phyloP scores from a whole-genome alignment of 2,888 invertebrate species.

The Peribatodes rhomboidaria region DNA sequence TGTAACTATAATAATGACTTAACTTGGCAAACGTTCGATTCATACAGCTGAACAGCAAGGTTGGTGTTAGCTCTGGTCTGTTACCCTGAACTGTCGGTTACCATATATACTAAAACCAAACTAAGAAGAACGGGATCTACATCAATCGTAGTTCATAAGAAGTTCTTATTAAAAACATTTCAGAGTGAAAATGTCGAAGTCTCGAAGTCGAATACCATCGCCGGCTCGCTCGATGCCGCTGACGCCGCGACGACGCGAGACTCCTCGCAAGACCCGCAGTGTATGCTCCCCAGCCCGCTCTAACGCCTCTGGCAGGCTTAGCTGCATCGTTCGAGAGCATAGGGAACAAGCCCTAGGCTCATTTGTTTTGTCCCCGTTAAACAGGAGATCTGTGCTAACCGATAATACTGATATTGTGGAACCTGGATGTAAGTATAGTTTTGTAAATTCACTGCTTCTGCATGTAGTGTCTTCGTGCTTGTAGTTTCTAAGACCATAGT shows the following conservation, averaged over 20 bases:
- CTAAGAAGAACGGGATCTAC: no score
- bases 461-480: neutral
- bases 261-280: constrained; percentile 61
- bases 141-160: neutral
- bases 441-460: neutral
- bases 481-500: no score
- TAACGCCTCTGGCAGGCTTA: constrained; percentile 61
- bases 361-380: constrained; percentile 66
- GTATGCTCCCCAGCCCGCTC: constrained; percentile 67
- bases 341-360: constrained; percentile 59
- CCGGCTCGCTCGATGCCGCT: constrained; percentile 68
- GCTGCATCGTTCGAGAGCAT: constrained; percentile 60
- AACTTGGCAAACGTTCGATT: no score
- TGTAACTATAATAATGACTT: no score
- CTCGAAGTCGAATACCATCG: constrained; percentile 64
- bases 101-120: no score
- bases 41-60: no score
- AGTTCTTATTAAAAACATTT: neutral
- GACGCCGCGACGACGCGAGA: constrained; percentile 58
- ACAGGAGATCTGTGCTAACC: constrained; percentile 65
- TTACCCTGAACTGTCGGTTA: no score
- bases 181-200: constrained; percentile 57
- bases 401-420: constrained; percentile 74
- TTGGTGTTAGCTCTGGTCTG: no score
- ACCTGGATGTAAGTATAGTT: constrained; percentile 69